These are phyloP conservation scores for Champsocephalus gunnari DNA, from an alignment of 2,797 vertebrate species.

Conservation along the genomic window DNA sequence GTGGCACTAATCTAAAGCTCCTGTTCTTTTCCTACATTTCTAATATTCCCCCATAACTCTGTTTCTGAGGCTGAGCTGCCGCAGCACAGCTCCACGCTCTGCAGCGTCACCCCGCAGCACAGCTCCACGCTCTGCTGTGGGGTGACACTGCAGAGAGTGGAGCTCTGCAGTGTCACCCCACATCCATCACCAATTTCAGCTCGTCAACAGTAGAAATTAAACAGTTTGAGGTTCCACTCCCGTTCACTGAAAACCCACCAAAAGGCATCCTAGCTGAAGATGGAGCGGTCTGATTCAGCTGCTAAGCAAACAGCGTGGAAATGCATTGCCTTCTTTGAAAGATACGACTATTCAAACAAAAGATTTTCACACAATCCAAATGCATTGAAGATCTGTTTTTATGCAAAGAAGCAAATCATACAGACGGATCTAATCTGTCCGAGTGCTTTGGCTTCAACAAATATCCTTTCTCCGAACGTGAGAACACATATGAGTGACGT, in stretches of 20 bases:
- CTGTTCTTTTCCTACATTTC: not conserved
- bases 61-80: not conserved
- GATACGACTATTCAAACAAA: conserved; percentile 41
- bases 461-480: conserved; percentile 23
- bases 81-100: not conserved
- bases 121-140: not conserved
- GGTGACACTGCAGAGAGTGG: too few relatives aligned
- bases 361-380: conserved; percentile 47
- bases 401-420: not conserved
- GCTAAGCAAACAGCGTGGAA: conserved; percentile 20
- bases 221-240: not conserved
- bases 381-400: conserved; percentile 2
- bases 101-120: not conserved
- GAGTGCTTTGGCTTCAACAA: conserved; percentile 26
- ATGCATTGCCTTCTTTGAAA: conserved; percentile 29
- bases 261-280: conserved; percentile 12
- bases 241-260: not conserved
- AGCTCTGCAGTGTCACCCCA: too few relatives aligned
- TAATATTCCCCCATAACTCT: not conserved
- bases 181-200: conserved; percentile 1
- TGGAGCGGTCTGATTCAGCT: conserved; percentile 11
- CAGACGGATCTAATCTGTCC: conserved; percentile 24
- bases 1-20: not conserved
- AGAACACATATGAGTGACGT: conserved; percentile 40
- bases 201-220: conserved; percentile 1